A percentile compares a stretch with the other conserved stretches of the same genome.
These are phyloP conservation scores for Diabrotica balteata DNA, from an alignment of 2,888 invertebrate species.

Conservation along the genomic window DNA sequence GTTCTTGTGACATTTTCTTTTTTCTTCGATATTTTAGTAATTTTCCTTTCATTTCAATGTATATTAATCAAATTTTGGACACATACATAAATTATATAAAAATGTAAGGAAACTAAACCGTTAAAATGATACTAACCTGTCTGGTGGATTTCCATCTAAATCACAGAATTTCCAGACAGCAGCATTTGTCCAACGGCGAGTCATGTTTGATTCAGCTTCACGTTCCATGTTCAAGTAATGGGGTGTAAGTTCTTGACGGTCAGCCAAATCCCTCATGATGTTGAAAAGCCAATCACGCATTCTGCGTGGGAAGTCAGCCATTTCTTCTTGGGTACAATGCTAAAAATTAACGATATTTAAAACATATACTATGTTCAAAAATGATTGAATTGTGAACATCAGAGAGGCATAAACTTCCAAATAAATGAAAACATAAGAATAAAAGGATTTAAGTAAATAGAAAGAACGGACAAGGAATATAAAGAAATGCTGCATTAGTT, in stretches of 20 bases:
- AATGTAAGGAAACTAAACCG: neutral
- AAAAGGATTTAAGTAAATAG: no score
- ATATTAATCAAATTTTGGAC: conserved; percentile 1
- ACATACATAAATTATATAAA: neutral
- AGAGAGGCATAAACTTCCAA: no score
- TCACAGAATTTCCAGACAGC: conserved; percentile 99
- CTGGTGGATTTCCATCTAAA: conserved; percentile 89
- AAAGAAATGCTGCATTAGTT: no score
- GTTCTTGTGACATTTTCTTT: no score
- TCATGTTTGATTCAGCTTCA: conserved; percentile 86
- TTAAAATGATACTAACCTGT: conserved; percentile 65
- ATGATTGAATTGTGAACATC: no score
- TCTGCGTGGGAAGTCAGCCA: conserved; percentile 93
- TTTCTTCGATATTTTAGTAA: no score
- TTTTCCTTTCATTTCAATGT: no score
- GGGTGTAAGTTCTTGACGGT: conserved; percentile 81
- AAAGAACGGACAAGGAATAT: no score
- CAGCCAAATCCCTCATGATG: conserved; percentile 94
- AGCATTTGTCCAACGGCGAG: conserved; percentile 87
- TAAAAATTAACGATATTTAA: conserved; percentile 48
- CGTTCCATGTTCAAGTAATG: conserved; percentile 87
- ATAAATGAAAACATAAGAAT: no score
- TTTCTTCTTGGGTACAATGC: conserved; percentile 84
- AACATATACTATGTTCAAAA: neutral
- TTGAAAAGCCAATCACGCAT: conserved; percentile 99